Evolutionary conservation across 2,113 vertebrate genomes (phyloP), one percentile per base, ranked within the genome.

Genomic region (Entosphenus tridentatus): DNA sequence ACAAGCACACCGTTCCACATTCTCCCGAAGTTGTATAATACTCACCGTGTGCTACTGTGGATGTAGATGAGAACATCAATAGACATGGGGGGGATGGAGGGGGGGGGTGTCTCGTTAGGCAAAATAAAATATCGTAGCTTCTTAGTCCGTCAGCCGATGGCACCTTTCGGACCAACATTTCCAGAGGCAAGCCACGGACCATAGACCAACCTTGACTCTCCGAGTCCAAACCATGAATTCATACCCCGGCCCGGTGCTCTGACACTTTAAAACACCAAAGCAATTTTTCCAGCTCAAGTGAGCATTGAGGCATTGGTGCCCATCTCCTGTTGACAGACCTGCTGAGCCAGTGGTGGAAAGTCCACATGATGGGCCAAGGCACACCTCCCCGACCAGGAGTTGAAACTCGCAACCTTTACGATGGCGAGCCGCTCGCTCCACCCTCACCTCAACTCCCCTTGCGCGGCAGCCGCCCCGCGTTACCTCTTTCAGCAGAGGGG

Each of bases 401-500:
- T 17, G 16, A 62, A 62, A 62, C 16, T 17, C 13, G 3, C 16
- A 17, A 62, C 13, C 58, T 62, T 62, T 17, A 14, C 58, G 16
- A 62, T 62, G 58, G 58, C 16, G 58, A 62, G 13, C 13, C 13
- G 5, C 58, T 62, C 58, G 13, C 13, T 17, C 13, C 13, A 62
- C 58, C 13, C 58, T 62, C 58, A 14, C 58, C 16, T 62, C 58
- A 62, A 62, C 16, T 17, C 58, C 16, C 58, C 16, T 62, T 62
- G 13, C 58, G 13, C 16, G 58, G 16, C 13, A 17, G 13, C 58
- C 58, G 13, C 13, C 13, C 6, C 13, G 58, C 16, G 7, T 74
- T 74, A 98, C 93, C 86, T 96, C 93, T 72, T 89, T 81, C 71
- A 98, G 81, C 68, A 98, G 81, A 11, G 85, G 87, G 0, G 89